These are phyloP conservation scores for Agrenia bidenticulata DNA, from an alignment of 2,888 invertebrate species.

Conservation along the genomic window DNA sequence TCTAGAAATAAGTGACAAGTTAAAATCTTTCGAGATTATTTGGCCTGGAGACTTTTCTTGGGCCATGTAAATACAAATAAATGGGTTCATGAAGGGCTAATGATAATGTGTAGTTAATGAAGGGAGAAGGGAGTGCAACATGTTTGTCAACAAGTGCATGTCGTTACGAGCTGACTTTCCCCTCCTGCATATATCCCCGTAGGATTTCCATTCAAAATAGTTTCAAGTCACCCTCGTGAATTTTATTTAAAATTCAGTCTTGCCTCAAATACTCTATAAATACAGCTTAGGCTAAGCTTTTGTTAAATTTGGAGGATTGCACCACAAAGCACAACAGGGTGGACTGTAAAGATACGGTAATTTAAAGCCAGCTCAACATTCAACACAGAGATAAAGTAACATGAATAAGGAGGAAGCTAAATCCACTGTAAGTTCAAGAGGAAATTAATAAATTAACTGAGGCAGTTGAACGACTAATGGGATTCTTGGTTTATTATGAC, in stretches of 20 bases:
- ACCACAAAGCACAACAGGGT: no score
- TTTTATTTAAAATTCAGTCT: neutral
- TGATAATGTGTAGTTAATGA: slow-evolving; percentile 52
- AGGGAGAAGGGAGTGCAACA: slow-evolving; percentile 46
- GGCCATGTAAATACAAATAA: neutral
- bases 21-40: no score
- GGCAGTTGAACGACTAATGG: slow-evolving; percentile 29
- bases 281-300: no score
- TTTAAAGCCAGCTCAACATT: no score
- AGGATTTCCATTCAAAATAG: slow-evolving; percentile 17
- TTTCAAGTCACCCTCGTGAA: slow-evolving; percentile 1
- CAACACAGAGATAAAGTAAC: no score
- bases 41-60: no score
- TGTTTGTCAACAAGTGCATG: slow-evolving; percentile 51
- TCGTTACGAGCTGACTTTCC: slow-evolving; percentile 30
- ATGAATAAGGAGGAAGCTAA: no score
- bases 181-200: slow-evolving; percentile 19
- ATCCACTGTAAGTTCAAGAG: no score
- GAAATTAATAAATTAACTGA: slow-evolving; percentile 8
- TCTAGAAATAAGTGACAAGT: slow-evolving; percentile 11
- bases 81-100: slow-evolving; percentile 46
- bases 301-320: no score
- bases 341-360: no score
- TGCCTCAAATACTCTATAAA: no score
- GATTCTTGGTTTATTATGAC: slow-evolving; percentile 28